These are phyloP conservation scores for Tragulus kanchil DNA, from an alignment of 2,113 vertebrate species.

Conservation along the genomic window DNA sequence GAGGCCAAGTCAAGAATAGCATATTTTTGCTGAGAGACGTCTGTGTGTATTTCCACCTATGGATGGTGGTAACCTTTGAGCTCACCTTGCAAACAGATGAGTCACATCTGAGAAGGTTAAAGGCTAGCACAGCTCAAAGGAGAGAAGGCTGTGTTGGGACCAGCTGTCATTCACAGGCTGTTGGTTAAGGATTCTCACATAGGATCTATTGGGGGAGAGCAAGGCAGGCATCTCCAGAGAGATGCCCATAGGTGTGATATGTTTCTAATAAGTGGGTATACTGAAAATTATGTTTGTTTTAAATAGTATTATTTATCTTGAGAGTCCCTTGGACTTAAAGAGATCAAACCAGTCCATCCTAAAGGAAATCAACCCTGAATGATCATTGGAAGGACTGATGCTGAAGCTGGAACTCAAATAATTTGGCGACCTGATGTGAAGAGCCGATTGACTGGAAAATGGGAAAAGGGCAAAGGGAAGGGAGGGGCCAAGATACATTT, in stretches of 20 bases:
- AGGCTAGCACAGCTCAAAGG: background rate
- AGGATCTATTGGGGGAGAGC: rapidly evolving
- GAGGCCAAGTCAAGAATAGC: background rate
- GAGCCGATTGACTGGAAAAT: no score
- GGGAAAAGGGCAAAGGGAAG: no score
- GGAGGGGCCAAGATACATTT: conserved; percentile 14
- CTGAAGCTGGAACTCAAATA: no score
- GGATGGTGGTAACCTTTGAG: rapidly evolving
- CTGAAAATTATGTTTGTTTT: background rate
- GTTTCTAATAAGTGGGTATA: rapidly evolving
- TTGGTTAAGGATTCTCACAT: background rate
- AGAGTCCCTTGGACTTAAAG: no score
- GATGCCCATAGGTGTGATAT: rapidly evolving
- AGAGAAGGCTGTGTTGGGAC: background rate
- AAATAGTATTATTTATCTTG: background rate
- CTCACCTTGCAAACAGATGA: background rate
- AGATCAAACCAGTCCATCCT: no score
- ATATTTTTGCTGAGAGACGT: background rate
- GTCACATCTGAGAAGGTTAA: background rate
- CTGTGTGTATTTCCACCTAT: no score
- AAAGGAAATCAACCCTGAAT: no score
- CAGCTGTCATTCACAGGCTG: background rate
- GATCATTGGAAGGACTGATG: no score
- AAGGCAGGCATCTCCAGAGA: background rate
- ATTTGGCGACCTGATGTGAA: no score